A percentile compares a stretch with the other conserved stretches of the same genome.
These are phyloP conservation scores for Phoenicopterus ruber DNA, from an alignment of 2,113 vertebrate species.

Conservation along the genomic window DNA sequence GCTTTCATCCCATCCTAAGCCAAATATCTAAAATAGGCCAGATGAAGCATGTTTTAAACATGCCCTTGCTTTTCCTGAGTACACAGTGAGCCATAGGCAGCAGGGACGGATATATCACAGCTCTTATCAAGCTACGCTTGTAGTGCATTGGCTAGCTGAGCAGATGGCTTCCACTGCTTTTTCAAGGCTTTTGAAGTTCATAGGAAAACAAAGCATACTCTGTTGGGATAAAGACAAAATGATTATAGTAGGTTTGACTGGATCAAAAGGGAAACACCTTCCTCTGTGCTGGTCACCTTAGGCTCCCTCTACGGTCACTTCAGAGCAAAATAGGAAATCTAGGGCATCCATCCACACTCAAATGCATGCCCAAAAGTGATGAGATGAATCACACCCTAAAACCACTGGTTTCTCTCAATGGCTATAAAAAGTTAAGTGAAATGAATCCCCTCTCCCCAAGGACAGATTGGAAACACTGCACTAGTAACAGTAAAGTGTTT, in stretches of 20 bases:
- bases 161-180: not conserved
- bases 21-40: not conserved
- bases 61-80: not conserved
- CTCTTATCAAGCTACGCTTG: not conserved
- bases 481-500: not conserved
- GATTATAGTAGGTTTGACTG: not conserved
- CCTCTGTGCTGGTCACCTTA: not conserved
- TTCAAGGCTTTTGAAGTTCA: not conserved
- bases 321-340: not conserved
- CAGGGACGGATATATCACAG: not conserved
- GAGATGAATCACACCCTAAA: not conserved
- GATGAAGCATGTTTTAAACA: not conserved
- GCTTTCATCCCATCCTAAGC: not conserved
- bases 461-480: not conserved
- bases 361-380: not conserved
- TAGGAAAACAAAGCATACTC: not conserved
- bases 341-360: not conserved
- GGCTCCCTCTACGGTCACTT: not conserved
- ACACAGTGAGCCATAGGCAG: not conserved
- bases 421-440: not conserved
- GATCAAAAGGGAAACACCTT: not conserved
- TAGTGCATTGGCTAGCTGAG: not conserved
- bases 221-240: not conserved
- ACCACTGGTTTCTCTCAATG: not conserved
- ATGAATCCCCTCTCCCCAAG: rapidly evolving